These are phyloP conservation scores for Motacilla alba DNA, from an alignment of 2,113 vertebrate genomes.

Conservation along the genomic window DNA sequence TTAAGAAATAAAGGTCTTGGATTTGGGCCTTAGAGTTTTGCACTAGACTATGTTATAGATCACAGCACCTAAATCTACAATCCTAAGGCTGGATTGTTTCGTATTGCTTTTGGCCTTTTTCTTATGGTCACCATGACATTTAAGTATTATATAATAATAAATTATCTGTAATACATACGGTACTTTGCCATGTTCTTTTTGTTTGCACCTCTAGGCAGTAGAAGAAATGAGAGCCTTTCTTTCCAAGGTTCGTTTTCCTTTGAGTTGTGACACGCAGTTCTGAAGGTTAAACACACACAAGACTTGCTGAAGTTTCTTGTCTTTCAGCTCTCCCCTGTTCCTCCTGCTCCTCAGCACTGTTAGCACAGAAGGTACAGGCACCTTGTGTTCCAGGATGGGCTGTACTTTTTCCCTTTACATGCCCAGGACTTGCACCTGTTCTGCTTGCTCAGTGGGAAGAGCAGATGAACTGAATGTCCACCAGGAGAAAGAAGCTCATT, in stretches of 20 bases:
- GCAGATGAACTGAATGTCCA: background rate
- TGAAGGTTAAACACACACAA: rapidly evolving
- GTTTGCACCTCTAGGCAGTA: background rate
- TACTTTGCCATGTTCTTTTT: background rate
- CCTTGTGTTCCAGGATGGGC: background rate
- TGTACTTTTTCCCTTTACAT: background rate
- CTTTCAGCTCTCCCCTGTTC: background rate
- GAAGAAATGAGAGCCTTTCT: background rate
- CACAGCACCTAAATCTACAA: background rate
- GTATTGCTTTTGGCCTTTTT: background rate
- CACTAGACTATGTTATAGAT: background rate
- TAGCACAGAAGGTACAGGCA: background rate
- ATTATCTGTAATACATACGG: background rate
- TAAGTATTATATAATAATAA: background rate
- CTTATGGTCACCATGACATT: background rate
- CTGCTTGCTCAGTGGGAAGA: background rate
- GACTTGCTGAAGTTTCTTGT: background rate
- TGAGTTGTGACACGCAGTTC: background rate
- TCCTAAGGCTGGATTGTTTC: background rate
- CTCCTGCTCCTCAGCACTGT: background rate
- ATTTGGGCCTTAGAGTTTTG: background rate
- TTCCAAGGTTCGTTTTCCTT: background rate
- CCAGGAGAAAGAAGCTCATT: background rate
- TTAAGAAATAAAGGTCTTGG: background rate
- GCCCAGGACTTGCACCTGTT: background rate